Evolutionary conservation across 2,888 invertebrate genomes (phyloP).

Genomic region (Halictus quadricinctus): DNA sequence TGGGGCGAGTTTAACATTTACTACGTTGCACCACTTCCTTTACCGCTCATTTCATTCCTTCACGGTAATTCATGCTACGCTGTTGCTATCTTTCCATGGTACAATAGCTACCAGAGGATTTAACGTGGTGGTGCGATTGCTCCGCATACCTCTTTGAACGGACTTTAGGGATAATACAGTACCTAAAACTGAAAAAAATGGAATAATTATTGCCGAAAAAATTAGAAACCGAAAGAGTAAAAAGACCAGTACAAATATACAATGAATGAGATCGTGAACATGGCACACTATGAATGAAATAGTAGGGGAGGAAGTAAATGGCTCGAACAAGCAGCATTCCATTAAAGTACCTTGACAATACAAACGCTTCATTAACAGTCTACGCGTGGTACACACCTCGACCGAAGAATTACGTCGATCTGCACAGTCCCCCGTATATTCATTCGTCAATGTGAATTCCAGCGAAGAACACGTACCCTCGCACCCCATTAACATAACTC

Average conservation of each 20-base stretch:
- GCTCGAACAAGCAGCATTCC: neutral
- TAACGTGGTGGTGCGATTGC: neutral
- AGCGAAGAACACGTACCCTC: neutral
- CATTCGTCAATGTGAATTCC: neutral
- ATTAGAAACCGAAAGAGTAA: no score
- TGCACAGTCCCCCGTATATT: neutral
- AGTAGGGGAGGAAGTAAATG: neutral
- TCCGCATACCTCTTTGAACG: neutral
- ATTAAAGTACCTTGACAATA: neutral
- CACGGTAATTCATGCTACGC: neutral
- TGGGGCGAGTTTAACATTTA: neutral
- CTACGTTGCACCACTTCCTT: neutral
- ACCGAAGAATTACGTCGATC: neutral
- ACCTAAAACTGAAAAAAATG: no score
- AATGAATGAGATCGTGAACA: no score
- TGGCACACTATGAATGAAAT: no score
- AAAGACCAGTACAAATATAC: no score
- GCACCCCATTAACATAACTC: neutral
- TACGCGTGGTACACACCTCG: neutral
- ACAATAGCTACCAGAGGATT: no score
- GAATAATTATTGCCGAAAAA: no score
- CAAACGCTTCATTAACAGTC: neutral
- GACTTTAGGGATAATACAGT: neutral
- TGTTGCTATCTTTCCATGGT: neutral
- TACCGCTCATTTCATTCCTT: neutral